phyloP scores from a whole-genome alignment of 2,888 invertebrate species.

The Seira musarum region DNA sequence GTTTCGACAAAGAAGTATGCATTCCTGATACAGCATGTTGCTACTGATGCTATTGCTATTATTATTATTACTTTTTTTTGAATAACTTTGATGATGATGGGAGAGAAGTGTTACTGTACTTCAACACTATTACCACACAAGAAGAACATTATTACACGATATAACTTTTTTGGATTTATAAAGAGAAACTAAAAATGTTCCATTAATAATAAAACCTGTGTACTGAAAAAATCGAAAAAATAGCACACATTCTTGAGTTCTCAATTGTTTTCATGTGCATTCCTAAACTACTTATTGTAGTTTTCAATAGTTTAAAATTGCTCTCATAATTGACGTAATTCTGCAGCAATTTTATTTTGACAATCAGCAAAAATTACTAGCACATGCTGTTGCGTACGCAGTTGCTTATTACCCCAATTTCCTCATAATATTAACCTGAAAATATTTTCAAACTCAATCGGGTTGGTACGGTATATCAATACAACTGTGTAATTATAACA shows the following conservation, averaged over 20 bases:
- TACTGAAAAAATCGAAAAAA: slow-evolving; percentile 21
- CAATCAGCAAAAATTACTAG: too few species aligned
- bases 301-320: too few species aligned
- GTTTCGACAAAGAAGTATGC: slow-evolving; percentile 24
- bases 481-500: slow-evolving; percentile 25
- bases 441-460: too few species aligned
- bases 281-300: too few species aligned
- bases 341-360: too few species aligned
- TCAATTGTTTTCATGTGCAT: too few species aligned
- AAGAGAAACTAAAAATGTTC: slow-evolving; percentile 25
- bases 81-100: slow-evolving; percentile 26
- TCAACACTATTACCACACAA: slow-evolving; percentile 28
- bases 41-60: background rate
- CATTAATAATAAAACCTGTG: slow-evolving; percentile 37
- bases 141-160: slow-evolving; percentile 27
- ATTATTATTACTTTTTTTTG: slow-evolving; percentile 9
- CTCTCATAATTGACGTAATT: too few species aligned
- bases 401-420: too few species aligned
- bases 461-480: background rate
- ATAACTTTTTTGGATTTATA: slow-evolving; percentile 42
- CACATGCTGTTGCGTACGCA: too few species aligned
- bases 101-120: slow-evolving; percentile 33
- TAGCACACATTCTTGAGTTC: too few species aligned
- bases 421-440: too few species aligned
- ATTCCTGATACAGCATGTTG: slow-evolving; percentile 32